Evolutionary conservation across 2,797 vertebrate species (phyloP).

Genomic region (Lacerta viridis): DNA sequence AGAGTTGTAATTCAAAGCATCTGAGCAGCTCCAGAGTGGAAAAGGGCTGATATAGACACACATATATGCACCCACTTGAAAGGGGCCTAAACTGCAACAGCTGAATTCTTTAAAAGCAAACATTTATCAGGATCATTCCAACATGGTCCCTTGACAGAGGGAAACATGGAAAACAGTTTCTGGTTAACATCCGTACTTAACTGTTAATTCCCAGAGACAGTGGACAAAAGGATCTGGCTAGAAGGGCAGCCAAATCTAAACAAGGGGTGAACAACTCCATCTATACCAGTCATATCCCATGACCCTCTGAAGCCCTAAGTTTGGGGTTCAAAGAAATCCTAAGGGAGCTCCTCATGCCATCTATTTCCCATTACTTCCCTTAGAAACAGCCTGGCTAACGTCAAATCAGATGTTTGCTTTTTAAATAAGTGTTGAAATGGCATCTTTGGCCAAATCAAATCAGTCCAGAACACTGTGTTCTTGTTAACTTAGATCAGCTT

Average conservation of each 20-base stretch:
- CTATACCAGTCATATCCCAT: background rate
- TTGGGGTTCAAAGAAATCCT: background rate
- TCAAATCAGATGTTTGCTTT: background rate
- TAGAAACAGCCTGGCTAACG: background rate
- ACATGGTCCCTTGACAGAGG: background rate
- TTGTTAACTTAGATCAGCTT: too few species aligned
- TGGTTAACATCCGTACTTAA: background rate
- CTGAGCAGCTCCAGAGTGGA: too few species aligned
- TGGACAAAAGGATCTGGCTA: background rate
- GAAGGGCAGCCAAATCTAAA: background rate
- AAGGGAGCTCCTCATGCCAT: background rate
- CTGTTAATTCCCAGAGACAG: background rate
- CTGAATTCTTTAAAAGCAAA: conserved; percentile 9
- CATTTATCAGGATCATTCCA: background rate
- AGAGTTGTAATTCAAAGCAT: background rate
- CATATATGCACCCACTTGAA: background rate
- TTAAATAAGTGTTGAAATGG: background rate
- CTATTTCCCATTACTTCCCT: background rate
- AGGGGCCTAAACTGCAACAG: background rate
- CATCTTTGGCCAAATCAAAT: background rate
- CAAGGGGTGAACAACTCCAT: background rate
- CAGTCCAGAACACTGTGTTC: too few species aligned
- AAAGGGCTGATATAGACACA: too few species aligned
- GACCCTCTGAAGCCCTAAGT: background rate
- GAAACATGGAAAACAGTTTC: background rate